Percentiles rank a stretch among this genome's conserved stretches.
Conservation (phyloP, 2,797 vertebrate species). For the Hippocampus kuda region DNA sequence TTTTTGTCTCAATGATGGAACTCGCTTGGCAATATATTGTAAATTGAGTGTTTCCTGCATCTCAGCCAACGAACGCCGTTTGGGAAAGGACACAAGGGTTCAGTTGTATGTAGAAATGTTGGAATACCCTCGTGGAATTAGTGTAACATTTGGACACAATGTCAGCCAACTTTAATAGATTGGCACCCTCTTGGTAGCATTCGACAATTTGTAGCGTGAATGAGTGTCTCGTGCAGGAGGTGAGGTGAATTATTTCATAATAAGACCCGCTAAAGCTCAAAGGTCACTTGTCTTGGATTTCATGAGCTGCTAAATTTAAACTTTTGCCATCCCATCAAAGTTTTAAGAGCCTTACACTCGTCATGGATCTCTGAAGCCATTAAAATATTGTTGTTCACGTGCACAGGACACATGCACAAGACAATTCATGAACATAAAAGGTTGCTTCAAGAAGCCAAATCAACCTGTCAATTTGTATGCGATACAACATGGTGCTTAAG, state of each 20-base stretch:
- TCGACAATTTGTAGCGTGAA: slow-evolving; percentile 7
- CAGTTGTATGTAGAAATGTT: background rate
- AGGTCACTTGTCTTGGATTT: slow-evolving; percentile 53
- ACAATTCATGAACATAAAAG: background rate
- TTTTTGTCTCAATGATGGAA: background rate
- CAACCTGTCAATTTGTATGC: background rate
- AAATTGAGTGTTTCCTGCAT: background rate
- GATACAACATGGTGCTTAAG: background rate
- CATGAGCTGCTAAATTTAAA: slow-evolving; percentile 63
- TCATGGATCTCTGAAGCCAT: slow-evolving; percentile 1
- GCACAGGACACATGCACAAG: slow-evolving; percentile 5
- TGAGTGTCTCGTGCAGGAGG: background rate
- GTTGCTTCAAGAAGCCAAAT: background rate
- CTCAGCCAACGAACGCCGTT: background rate
- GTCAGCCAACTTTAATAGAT: background rate
- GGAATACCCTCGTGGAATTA: background rate
- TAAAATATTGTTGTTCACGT: slow-evolving; percentile 3
- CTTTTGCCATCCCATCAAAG: slow-evolving; percentile 56
- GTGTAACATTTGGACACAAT: background rate
- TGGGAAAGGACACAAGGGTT: background rate
- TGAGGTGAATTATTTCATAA: slow-evolving; percentile 16
- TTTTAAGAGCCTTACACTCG: slow-evolving; percentile 14
- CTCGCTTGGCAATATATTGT: background rate
- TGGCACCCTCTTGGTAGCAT: background rate
- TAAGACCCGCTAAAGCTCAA: slow-evolving; percentile 33